These are phyloP conservation scores for Rhinoraja longicauda DNA, from an alignment of 2,797 vertebrate genomes.

Conservation along the genomic window DNA sequence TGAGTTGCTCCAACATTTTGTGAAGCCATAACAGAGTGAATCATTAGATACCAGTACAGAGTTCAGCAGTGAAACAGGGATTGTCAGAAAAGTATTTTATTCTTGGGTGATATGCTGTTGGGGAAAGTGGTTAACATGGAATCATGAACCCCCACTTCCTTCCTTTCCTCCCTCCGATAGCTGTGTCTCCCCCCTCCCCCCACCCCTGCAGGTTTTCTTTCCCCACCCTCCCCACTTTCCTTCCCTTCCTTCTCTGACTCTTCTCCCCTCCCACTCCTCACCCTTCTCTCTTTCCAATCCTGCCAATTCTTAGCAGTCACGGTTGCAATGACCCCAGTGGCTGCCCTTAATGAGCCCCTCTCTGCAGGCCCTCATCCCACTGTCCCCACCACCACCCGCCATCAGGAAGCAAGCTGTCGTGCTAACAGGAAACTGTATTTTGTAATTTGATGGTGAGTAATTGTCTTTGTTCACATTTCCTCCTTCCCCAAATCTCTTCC, in stretches of 20 bases:
- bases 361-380: too few relatives aligned
- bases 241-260: background rate
- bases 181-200: background rate
- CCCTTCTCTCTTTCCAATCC: background rate
- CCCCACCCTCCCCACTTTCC: background rate
- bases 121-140: too few relatives aligned
- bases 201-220: background rate
- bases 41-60: too few relatives aligned
- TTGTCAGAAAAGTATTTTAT: too few relatives aligned
- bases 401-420: background rate
- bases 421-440: background rate
- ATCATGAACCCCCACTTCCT: background rate
- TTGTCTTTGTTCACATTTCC: too few relatives aligned
- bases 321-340: background rate
- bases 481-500: background rate
- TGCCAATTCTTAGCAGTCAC: background rate
- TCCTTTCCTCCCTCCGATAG: too few relatives aligned
- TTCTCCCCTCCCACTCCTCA: background rate
- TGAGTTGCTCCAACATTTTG: too few relatives aligned
- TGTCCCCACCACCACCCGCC: background rate
- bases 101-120: too few relatives aligned
- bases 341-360: background rate
- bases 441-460: background rate
- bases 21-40: too few relatives aligned
- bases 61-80: too few relatives aligned